A percentile compares a stretch with the other conserved stretches of the same genome.
Conservation (phyloP, 2,888 invertebrate species). For the Cosmia pyralina region DNA sequence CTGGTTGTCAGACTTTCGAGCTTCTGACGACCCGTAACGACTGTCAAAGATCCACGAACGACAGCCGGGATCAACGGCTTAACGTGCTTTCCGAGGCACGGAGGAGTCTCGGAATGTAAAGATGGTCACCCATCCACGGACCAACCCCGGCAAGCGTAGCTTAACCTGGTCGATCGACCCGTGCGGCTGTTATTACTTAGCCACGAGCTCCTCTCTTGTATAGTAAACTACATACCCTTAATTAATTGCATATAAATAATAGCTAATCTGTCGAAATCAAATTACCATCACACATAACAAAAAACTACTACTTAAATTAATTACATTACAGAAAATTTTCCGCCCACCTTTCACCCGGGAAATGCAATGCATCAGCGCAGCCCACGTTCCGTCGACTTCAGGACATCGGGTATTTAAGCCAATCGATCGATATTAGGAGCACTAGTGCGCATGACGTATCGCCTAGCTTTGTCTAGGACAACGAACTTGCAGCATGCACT, state of each 20-base stretch:
- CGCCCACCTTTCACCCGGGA: not conserved
- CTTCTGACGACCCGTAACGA: no score
- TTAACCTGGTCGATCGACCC: no score
- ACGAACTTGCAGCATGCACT: constrained; percentile 39
- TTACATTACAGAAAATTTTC: not conserved
- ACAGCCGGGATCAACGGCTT: no score
- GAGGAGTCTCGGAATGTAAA: no score
- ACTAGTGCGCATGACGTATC: constrained; percentile 39
- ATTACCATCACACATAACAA: not conserved
- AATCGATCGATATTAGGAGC: not conserved
- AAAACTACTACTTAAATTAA: not conserved
- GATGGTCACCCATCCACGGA: no score
- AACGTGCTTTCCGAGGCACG: no score
- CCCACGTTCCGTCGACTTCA: not conserved
- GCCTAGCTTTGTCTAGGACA: constrained; percentile 4
- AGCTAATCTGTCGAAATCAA: not conserved
- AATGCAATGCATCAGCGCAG: constrained; percentile 3
- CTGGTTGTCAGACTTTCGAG: no score
- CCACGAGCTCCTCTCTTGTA: no score
- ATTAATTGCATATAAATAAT: no score
- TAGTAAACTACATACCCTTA: not conserved
- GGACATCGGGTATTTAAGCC: not conserved
- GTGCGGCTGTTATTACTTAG: no score
- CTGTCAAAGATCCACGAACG: no score
- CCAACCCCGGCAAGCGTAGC: no score